Base-by-base conservation (phyloP, 2,113 vertebrate genomes). In the Ageneiosus marmoratus region DNA sequence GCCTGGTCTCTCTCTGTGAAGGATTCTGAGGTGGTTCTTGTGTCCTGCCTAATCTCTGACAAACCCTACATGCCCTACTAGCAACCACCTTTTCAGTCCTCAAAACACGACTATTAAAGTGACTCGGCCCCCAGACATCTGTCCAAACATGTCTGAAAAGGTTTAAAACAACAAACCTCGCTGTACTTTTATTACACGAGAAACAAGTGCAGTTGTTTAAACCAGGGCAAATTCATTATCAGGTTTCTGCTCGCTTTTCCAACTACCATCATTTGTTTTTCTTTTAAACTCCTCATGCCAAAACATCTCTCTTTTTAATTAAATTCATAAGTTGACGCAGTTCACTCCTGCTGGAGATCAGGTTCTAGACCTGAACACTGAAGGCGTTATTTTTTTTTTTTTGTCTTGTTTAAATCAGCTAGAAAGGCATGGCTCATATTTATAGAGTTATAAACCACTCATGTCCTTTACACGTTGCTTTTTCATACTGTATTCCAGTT, bases 111-210 rank as follows among this genome's bases (percentile, higher is more conserved):
- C 74, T 2, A 72, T 69, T 79, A 83, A 74, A 75, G 48, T 22
- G 44, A 73, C 67, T 75, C 74, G 53, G 80, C 73, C 75, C 65
- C 69, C 55, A 80, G 80, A 89, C 87, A 89, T 89, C 85, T 89
- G 88, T 88, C 70, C 74, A 89, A 88, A 89, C 83, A 86, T 89
- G 85, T 87, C 81, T 87, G 83, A 84, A 84, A 88, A 84, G 51
- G 83, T 88, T 86, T 85, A 79, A 88, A 88, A 84, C 76, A 83
- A 83, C 77, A 89, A 84, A 87, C 81, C 63, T 37, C 9, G 53
- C 83, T 63, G 13, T 62, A 77, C 50, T 86, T 89, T 86, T 84
- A 85, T 88, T 85, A 80, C 74, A 76, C 29, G 7, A 78, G 82
- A 80, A 83, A 83, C 88, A 83, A 76, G 53, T 65, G 77, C 73